A percentile compares a stretch with the other conserved stretches of the same genome.
Conservation (phyloP, 1,140 invertebrate genomes). For the Hyposmocoma kahamanoa region DNA sequence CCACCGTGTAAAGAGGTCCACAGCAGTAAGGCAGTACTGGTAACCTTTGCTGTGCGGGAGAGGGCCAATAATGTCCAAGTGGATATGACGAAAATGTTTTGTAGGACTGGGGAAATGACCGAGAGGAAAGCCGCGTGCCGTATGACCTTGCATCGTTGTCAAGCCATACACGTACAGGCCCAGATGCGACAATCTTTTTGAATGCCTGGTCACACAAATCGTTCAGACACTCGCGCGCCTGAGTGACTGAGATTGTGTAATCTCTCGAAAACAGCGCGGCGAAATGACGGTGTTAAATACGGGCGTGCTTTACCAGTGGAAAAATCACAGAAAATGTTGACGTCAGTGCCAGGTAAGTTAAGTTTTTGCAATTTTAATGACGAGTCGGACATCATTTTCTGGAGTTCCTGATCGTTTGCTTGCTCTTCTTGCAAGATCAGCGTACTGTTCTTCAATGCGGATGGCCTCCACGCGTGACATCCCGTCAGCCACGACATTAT, state of each 20-base stretch:
- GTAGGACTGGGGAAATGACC: conserved; percentile 15
- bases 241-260: conserved; percentile 18
- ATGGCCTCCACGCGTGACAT: too few relatives aligned
- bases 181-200: background rate
- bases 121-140: conserved; percentile 25
- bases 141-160: conserved; percentile 34
- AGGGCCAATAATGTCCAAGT: conserved; percentile 43
- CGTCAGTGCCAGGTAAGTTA: background rate
- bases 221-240: conserved; percentile 20
- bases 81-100: conserved; percentile 20
- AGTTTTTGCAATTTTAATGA: background rate
- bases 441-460: too few relatives aligned
- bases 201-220: conserved; percentile 45
- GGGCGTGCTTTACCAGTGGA: background rate
- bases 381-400: background rate
- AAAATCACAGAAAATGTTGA: background rate
- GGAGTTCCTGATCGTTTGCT: conserved; percentile 1
- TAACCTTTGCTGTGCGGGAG: conserved; percentile 18
- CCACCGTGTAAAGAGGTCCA: conserved; percentile 34
- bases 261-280: conserved; percentile 19
- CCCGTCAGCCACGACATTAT: too few relatives aligned
- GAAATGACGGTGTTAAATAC: conserved; percentile 14
- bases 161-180: conserved; percentile 8
- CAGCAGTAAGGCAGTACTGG: conserved; percentile 26
- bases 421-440: too few relatives aligned